Percentiles rank a stretch among this genome's conserved stretches.
These are phyloP conservation scores for Styela clava DNA, from an alignment of 23 tunicate species.

Conservation along the genomic window DNA sequence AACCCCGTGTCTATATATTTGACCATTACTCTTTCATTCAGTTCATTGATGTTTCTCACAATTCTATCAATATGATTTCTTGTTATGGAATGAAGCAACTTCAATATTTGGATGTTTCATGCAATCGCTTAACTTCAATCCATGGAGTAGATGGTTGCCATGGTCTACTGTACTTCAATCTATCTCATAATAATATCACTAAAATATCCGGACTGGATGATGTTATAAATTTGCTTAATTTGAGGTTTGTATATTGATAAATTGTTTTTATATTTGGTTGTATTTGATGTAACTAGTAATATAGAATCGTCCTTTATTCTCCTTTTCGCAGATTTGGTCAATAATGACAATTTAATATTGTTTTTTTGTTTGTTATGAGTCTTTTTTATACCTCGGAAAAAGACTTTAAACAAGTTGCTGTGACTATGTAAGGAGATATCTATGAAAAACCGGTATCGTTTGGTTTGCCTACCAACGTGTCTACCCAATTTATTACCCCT, in stretches of 20 bases:
- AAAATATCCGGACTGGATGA: constrained; percentile 60
- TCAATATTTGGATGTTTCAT: constrained; percentile 53
- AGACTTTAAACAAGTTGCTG: no score
- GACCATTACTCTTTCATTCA: no score
- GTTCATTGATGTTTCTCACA: constrained; percentile 68
- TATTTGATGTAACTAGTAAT: not conserved
- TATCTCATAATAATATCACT: constrained; percentile 69
- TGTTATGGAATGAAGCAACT: constrained; percentile 61
- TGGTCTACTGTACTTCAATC: constrained; percentile 43
- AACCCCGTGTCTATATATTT: no score
- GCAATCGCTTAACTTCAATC: constrained; percentile 58
- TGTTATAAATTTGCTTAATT: constrained; percentile 26
- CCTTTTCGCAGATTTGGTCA: not conserved
- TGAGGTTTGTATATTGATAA: constrained; percentile 42
- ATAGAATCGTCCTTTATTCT: no score
- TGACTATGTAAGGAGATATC: no score
- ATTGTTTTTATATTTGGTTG: no score
- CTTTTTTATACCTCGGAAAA: no score
- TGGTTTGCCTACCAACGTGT: no score
- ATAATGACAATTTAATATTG: not conserved
- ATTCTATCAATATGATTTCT: constrained; percentile 49
- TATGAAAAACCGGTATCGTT: no score
- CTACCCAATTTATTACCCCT: no score
- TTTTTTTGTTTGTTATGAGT: not conserved
- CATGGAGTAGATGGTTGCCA: constrained; percentile 61